Evolutionary conservation across 2,888 invertebrate species (phyloP).

Genomic region (Aromia moschata): DNA sequence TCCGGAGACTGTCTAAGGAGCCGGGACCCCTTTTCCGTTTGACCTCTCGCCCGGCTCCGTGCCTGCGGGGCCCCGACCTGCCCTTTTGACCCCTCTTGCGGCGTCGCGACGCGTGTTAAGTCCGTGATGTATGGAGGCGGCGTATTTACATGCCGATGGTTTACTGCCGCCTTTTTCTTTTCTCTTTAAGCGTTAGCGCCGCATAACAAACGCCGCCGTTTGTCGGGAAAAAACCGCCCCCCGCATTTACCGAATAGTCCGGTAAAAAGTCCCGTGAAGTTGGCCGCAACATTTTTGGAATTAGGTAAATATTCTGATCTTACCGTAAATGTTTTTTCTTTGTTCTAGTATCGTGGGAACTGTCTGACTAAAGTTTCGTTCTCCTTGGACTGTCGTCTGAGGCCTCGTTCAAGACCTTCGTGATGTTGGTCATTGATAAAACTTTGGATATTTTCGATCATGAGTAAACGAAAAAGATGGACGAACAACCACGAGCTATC

Average conservation of each 20-base stretch:
- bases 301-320: too few species aligned
- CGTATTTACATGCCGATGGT: constrained; percentile 51
- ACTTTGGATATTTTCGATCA: too few species aligned
- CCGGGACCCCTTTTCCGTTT: constrained; percentile 37
- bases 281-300: too few species aligned
- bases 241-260: neutral
- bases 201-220: neutral
- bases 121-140: constrained; percentile 48
- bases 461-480: too few species aligned
- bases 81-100: constrained; percentile 45
- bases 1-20: constrained; percentile 30
- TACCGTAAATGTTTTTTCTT: too few species aligned
- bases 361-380: too few species aligned
- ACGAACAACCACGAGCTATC: too few species aligned
- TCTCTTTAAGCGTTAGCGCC: constrained; percentile 18
- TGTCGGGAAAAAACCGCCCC: neutral
- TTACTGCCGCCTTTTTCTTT: constrained; percentile 38
- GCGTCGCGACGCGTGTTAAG: constrained; percentile 52
- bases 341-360: too few species aligned
- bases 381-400: too few species aligned
- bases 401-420: too few species aligned
- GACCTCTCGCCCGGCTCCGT: constrained; percentile 28
- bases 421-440: too few species aligned
- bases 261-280: neutral
- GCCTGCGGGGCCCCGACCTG: constrained; percentile 44